Conservation (phyloP, 2,113 vertebrate genomes). For the Archocentrus centrarchus region DNA sequence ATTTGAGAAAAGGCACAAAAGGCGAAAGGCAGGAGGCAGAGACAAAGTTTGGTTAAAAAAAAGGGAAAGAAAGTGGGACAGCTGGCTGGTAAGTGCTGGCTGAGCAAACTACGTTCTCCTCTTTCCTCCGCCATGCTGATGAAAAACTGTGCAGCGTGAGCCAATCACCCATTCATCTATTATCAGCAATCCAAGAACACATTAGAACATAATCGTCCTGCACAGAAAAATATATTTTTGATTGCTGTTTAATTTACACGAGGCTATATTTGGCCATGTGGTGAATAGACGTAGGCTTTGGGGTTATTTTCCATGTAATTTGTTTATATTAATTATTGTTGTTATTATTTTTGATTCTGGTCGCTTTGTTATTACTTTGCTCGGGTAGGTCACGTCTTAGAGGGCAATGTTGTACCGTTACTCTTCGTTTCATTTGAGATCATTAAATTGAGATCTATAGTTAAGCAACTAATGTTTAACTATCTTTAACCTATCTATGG, state of each 20-base stretch:
- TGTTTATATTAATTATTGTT: not conserved
- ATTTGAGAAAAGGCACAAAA: slow-evolving; percentile 29
- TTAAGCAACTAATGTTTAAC: too few relatives aligned
- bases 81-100: slow-evolving; percentile 64
- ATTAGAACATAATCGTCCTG: not conserved
- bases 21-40: slow-evolving; percentile 25
- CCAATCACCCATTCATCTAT: not conserved
- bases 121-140: slow-evolving; percentile 10
- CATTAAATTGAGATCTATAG: too few relatives aligned
- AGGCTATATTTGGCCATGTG: not conserved
- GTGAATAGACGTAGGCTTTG: not conserved
- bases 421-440: not conserved
- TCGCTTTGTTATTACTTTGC: not conserved
- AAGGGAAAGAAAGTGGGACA: slow-evolving; percentile 57
- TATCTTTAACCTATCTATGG: not conserved
- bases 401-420: fast-evolving
- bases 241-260: not conserved
- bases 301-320: not conserved
- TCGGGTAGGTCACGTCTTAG: not conserved
- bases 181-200: not conserved
- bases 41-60: slow-evolving; percentile 25
- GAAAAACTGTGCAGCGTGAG: not conserved
- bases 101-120: slow-evolving; percentile 8
- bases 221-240: not conserved
- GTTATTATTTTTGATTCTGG: not conserved